Conservation (phyloP, 2,888 invertebrate genomes). For the Scaptomyza parva region DNA sequence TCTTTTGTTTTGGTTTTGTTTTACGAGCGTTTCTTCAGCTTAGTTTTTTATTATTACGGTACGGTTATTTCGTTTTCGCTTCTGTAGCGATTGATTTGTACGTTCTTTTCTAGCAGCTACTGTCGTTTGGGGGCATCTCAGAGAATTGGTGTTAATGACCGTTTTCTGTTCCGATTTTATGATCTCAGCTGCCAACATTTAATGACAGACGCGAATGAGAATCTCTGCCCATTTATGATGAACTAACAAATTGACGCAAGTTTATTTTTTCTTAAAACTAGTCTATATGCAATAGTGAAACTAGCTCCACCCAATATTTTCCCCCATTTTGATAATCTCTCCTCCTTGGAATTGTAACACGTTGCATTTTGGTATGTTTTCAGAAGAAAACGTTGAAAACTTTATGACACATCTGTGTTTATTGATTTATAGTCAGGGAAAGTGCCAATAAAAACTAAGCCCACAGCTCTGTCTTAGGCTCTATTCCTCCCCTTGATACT, state of each 20-base stretch:
- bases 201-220: slow-evolving; percentile 40
- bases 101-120: not conserved
- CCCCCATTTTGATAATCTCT: not conserved
- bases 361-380: slow-evolving; percentile 25
- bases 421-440: slow-evolving; percentile 79
- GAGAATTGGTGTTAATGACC: slow-evolving; percentile 56
- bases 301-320: not conserved
- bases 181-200: slow-evolving; percentile 46
- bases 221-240: slow-evolving; percentile 28
- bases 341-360: slow-evolving; percentile 11
- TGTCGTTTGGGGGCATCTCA: too few species aligned
- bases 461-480: slow-evolving; percentile 30
- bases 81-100: slow-evolving; percentile 62
- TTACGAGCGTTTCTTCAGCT: slow-evolving; percentile 58
- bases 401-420: slow-evolving; percentile 79
- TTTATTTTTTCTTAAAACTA: slow-evolving; percentile 4
- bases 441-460: slow-evolving; percentile 77
- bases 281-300: slow-evolving; percentile 21
- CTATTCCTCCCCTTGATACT: not conserved
- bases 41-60: slow-evolving; percentile 6
- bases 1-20: slow-evolving; percentile 39
- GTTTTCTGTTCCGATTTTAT: slow-evolving; percentile 24
- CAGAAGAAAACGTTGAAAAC: slow-evolving; percentile 58
- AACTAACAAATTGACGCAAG: slow-evolving; percentile 43
- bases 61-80: slow-evolving; percentile 64